A percentile compares a stretch with the other conserved stretches of the same genome.
These are phyloP conservation scores for Phylloscopus whistleri DNA, from an alignment of 2,113 vertebrate species.

Conservation along the genomic window DNA sequence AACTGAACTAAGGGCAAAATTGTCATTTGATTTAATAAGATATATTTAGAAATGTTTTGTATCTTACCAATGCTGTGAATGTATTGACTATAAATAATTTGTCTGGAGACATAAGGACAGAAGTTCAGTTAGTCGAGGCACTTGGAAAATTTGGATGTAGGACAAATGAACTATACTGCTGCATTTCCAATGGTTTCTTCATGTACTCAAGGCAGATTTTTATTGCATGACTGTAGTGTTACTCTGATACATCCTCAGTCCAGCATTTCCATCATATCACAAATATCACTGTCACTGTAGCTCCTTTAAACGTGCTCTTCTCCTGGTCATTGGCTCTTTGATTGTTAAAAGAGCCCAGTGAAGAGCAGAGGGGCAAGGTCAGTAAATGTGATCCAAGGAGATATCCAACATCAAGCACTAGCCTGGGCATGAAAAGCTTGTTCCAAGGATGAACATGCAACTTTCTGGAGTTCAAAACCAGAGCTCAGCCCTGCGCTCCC, in stretches of 20 bases:
- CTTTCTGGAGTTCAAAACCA: not conserved
- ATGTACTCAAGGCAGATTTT: not conserved
- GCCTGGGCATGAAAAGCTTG: not conserved
- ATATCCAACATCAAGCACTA: not conserved
- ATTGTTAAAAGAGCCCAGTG: not conserved
- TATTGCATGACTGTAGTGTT: not conserved
- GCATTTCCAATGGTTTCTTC: not conserved
- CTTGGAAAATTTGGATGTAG: constrained; percentile 38
- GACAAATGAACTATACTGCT: not conserved
- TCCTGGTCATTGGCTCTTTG: not conserved
- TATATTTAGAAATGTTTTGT: constrained; percentile 79
- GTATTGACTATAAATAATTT: constrained; percentile 77
- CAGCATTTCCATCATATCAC: not conserved
- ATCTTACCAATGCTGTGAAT: constrained; percentile 73
- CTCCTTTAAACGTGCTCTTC: not conserved
- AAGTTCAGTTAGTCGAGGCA: constrained; percentile 24
- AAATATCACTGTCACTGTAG: not conserved
- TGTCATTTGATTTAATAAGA: constrained; percentile 63
- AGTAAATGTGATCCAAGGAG: not conserved
- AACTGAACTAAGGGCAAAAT: constrained; percentile 64
- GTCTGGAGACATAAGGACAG: constrained; percentile 26
- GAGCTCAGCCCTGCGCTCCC: not conserved
- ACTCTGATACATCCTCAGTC: not conserved
- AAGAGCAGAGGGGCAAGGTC: not conserved
- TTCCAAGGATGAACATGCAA: not conserved